Evolutionary conservation across 2,113 vertebrate species (phyloP), one percentile per base, ranked within the genome.

Genomic region (Rhinogobius similis): DNA sequence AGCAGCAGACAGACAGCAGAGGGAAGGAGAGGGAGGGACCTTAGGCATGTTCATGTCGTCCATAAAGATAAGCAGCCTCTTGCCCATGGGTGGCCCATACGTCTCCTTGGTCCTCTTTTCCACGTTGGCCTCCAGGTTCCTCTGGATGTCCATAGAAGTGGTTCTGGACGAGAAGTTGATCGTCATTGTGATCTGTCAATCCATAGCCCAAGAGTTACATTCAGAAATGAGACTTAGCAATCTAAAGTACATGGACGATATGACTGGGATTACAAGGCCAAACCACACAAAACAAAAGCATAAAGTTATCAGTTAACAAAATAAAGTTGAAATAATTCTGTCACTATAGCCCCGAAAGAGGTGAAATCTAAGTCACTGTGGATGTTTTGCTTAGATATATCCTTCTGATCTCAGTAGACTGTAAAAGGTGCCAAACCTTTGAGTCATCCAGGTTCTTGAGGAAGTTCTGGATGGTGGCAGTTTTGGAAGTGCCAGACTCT

Each of bases 21-120:
- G 18, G 29, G 38, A n/a, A 9, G 61, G 10, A 23, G 62, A 20
- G 50, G 8, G 10, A 76, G 56, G 70, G 72, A 99, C 98, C 94
- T 92, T 94, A 23, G 98, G 97, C 97, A 99, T 99, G 52, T 98
- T 99, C 92, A 99, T 93, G 70, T 99, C 97, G 70, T 99, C 98
- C 88, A 99, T 95, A 84, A 98, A 98, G 38, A 99, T 91, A 64
- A 98, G 81, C 3, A 99, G 93, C 46, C 93, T 94, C 53, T 98
- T 99, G 10, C 97, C 97, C 93, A 95, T 91, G 0, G 97, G 93
- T 11, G 98, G 97, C 0, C 97, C 96, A 0, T 96, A 98, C 0
- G 72, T 95, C 62, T 96, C 95, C 76, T 97, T 99, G 20, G 96
- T 95, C 75, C 95, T 91, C 82, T 99, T 99, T 71, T 98, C 96